Base-by-base conservation (phyloP, 2,113 vertebrate genomes). In the Sphyrna mokarran region DNA sequence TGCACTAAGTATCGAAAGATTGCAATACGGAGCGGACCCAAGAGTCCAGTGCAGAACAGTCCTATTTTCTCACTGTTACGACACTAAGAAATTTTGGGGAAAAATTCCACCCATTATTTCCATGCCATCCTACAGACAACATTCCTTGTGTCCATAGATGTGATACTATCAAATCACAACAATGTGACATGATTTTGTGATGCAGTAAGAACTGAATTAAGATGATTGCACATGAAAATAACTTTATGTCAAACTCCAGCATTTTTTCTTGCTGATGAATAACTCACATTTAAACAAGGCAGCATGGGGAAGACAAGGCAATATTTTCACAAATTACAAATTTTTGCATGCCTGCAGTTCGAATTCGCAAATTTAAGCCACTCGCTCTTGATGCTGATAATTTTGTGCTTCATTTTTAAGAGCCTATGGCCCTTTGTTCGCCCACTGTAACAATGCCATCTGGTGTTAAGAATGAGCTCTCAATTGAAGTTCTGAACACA, bases 381-480 rank as follows among this genome's bases (percentile, higher is more conserved):
- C n/a, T 66, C 66, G 89, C 14, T 93, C 33, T 61, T 7, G 61
- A 9, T 1, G 33, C 33, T 37, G 33, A 6, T 37, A 66, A 2
- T 48, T 23, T 54, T 43, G 20, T 87, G 40, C 26, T 54, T 93
- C 43, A 22, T 43, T 70, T 66, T 13, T 2, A 33, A 66, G 40
- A 48, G 43, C 43, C 43, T 48, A 48, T 48, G 43, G 43, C 43
- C 3, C 43, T 48, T 48, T 48, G 43, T 48, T 48, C 43, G 43
- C 43, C 93, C 40, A 70, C 94, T 48, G 68, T 95, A 95, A 95
- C 69, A 43, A 72, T 95, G 94, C 94, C 94, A 95, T 33, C 94
- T 95, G 94, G 68, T 95, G 94, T 95, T 72, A 29, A 48, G 23
- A 69, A 72, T 22, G 0, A 95, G 37, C 69, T 48, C 40, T 95